Base-by-base conservation (phyloP, 2,888 invertebrate species). In the Polyommatus iphigenia region DNA sequence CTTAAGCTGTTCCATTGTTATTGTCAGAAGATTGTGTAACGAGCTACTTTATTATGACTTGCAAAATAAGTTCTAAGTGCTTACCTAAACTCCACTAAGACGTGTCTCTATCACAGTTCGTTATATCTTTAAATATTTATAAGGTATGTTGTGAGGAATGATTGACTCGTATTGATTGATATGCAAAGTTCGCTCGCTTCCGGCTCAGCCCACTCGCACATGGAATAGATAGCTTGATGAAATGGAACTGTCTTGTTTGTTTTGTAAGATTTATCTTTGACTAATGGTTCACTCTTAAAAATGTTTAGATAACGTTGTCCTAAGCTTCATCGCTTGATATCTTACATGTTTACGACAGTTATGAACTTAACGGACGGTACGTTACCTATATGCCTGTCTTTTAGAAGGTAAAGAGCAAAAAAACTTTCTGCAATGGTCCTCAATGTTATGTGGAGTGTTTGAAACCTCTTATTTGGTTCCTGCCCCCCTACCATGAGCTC, bases 171-270 rank as follows among this genome's bases (percentile, higher is more conserved):
- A 20, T n/a, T 46, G 72, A 73, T 73, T 73, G 72, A 73, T 73
- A 73, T 73, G 72, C 72, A 73, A 73, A 73, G 72, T 73, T 41
- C 8, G n/a, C n/a, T 36, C 72, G 41, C 72, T 73, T 73, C 72
- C 72, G 72, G 72, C 36, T 36, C 24, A 36, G 71, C 36, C 71
- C 71, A 71, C 32, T 71, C 71, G 18, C 4, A 36, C 20, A 20
- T 20, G 59, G 3, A 20, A 59, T n/a, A 29, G 24, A 71, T 36
- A 71, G 18, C 18, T n/a, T 36, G 36, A 71, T 15, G 62, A 67
- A 67, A 67, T 67, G 62, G 62, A 67, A 67, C 29, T 15, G 62
- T 67, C 62, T 24, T 29, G 29, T 59, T 59, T 59, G 59, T 67
- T 59, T 20, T 59, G 59, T 20, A 59, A 59, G 59, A 24, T 24